phyloP scores from a whole-genome alignment of 2,113 vertebrate genomes.

The Channa maculata region DNA sequence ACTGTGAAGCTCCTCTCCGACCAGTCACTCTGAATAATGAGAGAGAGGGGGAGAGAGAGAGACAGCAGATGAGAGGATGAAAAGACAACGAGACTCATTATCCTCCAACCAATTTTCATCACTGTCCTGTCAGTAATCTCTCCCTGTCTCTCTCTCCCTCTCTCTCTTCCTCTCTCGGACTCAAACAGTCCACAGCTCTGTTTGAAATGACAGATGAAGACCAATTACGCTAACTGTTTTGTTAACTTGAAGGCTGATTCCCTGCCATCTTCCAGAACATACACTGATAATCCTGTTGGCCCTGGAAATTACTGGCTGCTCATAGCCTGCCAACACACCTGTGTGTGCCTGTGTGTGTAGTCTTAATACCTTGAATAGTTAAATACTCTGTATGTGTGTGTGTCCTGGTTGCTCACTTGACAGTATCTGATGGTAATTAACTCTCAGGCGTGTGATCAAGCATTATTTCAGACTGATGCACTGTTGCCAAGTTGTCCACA shows the following conservation, averaged over 20 bases:
- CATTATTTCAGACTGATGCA: constrained; percentile 53
- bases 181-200: constrained; percentile 62
- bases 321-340: constrained; percentile 31
- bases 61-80: constrained; percentile 63
- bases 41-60: constrained; percentile 49
- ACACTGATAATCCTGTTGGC: constrained; percentile 71
- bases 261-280: constrained; percentile 59
- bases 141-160: constrained; percentile 9
- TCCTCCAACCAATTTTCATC: constrained; percentile 81
- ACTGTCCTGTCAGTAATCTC: constrained; percentile 79
- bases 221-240: constrained; percentile 77
- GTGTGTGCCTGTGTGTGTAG: constrained; percentile 9
- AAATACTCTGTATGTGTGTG: constrained; percentile 5
- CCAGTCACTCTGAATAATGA: constrained; percentile 82
- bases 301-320: constrained; percentile 57
- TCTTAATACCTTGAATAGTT: not conserved
- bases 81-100: constrained; percentile 82
- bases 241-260: constrained; percentile 72
- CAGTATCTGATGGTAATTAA: constrained; percentile 9
- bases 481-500: constrained; percentile 58
- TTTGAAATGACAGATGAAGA: constrained; percentile 80
- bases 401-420: constrained; percentile 12
- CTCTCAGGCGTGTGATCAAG: constrained; percentile 43
- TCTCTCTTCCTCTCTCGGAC: constrained; percentile 34
- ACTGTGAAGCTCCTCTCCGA: constrained; percentile 79